Percentiles rank a stretch among this genome's conserved stretches.
These are phyloP conservation scores for Margarornis squamiger DNA, from an alignment of 2,797 vertebrate species.

Conservation along the genomic window DNA sequence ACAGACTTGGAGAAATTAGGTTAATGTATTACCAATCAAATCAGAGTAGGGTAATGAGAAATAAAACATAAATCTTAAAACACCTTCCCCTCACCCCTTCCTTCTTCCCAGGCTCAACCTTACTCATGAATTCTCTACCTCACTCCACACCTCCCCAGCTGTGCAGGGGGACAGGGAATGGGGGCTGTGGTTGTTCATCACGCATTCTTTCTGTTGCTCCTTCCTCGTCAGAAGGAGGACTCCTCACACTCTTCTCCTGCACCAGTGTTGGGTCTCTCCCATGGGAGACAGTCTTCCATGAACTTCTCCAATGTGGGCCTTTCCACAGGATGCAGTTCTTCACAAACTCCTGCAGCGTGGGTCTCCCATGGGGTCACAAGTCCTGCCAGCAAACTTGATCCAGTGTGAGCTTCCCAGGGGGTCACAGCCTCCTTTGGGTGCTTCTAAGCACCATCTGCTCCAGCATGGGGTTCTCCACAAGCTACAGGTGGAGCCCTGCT, in stretches of 20 bases:
- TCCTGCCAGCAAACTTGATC: not conserved
- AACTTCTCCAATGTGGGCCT: not conserved
- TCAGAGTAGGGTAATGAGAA: not conserved
- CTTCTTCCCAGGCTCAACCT: not conserved
- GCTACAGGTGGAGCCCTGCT: not conserved
- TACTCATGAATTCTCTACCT: not conserved
- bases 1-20: not conserved
- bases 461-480: rapidly evolving
- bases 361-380: not conserved
- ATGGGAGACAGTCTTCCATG: not conserved
- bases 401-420: not conserved
- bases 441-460: not conserved
- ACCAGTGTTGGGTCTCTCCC: not conserved
- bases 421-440: not conserved
- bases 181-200: not conserved
- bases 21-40: not conserved
- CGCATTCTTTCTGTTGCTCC: not conserved
- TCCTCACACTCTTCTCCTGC: not conserved
- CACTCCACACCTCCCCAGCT: not conserved
- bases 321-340: not conserved
- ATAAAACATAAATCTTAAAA: not conserved
- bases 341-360: not conserved
- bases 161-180: not conserved
- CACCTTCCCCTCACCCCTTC: not conserved
- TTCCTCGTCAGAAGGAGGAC: not conserved